Conservation (phyloP, 2,888 invertebrate species). For the Orgyia antiqua region DNA sequence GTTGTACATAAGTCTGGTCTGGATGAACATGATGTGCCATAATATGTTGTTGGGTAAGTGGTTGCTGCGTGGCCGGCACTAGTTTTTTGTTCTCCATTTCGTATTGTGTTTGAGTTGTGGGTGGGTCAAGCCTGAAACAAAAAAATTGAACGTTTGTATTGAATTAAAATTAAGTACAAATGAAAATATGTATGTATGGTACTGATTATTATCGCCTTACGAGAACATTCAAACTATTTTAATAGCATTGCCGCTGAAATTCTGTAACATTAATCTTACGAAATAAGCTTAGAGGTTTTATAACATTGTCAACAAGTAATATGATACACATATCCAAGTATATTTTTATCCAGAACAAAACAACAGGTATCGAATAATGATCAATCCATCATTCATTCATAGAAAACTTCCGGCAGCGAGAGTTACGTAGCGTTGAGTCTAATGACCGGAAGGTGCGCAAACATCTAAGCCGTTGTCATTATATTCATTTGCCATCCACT, state of each 20-base stretch:
- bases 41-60: slow-evolving; percentile 65
- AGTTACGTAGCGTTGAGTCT: slow-evolving; percentile 12
- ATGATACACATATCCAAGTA: slow-evolving; percentile 1
- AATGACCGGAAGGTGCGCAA: slow-evolving; percentile 28
- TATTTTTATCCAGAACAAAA: slow-evolving; percentile 9
- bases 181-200: slow-evolving; percentile 25
- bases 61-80: slow-evolving; percentile 75
- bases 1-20: slow-evolving; percentile 70
- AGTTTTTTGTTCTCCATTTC: slow-evolving; percentile 83
- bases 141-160: no score
- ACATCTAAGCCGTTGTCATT: slow-evolving; percentile 18
- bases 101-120: slow-evolving; percentile 79
- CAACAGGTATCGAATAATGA: slow-evolving; percentile 15
- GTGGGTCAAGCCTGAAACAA: slow-evolving; percentile 84
- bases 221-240: no score
- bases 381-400: slow-evolving; percentile 18
- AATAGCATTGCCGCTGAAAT: no score
- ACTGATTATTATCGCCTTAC: no score
- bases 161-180: slow-evolving; percentile 2
- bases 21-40: slow-evolving; percentile 72
- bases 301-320: no score
- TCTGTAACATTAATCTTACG: no score
- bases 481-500: slow-evolving; percentile 16
- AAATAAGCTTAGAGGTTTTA: no score
- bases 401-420: slow-evolving; percentile 17